phyloP scores from a whole-genome alignment of 2,888 invertebrate genomes.

The Marasmarcha lunaedactyla region DNA sequence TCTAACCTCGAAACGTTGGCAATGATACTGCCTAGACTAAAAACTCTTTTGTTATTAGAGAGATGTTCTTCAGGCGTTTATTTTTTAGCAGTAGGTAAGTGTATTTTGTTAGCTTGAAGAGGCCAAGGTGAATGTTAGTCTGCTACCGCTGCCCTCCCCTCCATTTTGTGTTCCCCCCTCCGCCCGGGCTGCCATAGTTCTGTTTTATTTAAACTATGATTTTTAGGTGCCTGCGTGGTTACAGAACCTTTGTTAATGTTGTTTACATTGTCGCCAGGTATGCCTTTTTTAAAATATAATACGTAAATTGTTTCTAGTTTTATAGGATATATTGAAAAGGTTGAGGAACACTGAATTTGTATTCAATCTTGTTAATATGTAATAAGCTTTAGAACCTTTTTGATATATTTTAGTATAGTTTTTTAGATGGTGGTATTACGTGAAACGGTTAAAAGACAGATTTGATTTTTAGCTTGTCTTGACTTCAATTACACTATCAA shows the following conservation, averaged over 20 bases:
- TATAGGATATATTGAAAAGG: slow-evolving; percentile 26
- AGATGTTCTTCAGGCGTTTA: slow-evolving; percentile 14
- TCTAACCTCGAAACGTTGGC: slow-evolving; percentile 21
- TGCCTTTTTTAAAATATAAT: slow-evolving; percentile 57
- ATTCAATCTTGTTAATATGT: no score
- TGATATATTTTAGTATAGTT: no score
- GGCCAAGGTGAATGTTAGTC: slow-evolving; percentile 69
- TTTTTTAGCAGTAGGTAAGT: slow-evolving; percentile 65
- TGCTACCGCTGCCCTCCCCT: slow-evolving; percentile 59
- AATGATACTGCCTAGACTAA: slow-evolving; percentile 54
- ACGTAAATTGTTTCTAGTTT: slow-evolving; percentile 27
- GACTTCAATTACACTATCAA: no score
- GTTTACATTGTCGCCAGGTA: slow-evolving; percentile 72
- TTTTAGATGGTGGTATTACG: no score
- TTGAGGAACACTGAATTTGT: slow-evolving; percentile 19
- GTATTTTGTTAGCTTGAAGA: slow-evolving; percentile 69
- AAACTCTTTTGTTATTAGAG: no score
- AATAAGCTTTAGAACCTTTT: no score
- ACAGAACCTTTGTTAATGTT: slow-evolving; percentile 65
- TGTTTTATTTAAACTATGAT: slow-evolving; percentile 45
- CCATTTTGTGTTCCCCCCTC: slow-evolving; percentile 53
- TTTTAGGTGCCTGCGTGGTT: slow-evolving; percentile 68
- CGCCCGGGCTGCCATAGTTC: slow-evolving; percentile 66
- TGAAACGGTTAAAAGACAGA: neutral
- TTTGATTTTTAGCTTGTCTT: neutral